Conservation (phyloP, 2,113 vertebrate genomes). For the Naja naja region DNA sequence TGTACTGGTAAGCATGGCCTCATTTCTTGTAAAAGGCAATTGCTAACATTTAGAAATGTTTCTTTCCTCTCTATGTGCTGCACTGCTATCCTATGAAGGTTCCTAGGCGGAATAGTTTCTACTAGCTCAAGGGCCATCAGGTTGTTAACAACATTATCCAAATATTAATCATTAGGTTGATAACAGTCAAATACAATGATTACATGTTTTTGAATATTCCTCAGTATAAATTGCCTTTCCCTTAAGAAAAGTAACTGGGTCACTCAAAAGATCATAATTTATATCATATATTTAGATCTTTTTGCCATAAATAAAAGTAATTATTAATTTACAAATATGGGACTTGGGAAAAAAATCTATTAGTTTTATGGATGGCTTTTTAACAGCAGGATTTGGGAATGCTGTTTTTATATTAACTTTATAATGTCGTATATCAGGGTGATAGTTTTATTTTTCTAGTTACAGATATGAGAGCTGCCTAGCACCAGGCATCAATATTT, state of each 20-base stretch:
- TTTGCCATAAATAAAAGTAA: background rate
- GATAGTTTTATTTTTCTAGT: background rate
- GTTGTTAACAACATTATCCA: background rate
- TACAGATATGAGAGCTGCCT: background rate
- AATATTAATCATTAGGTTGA: background rate
- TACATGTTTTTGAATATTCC: background rate
- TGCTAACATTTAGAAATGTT: background rate
- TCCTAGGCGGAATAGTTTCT: background rate
- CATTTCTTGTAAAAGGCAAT: background rate
- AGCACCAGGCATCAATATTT: background rate
- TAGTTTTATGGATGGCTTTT: background rate
- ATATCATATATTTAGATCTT: background rate
- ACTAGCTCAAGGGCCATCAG: background rate
- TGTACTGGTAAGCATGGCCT: constrained; percentile 87
- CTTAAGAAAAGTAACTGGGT: background rate
- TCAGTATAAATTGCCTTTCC: background rate
- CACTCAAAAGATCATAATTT: background rate
- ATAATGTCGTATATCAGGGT: background rate
- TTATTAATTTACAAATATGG: background rate
- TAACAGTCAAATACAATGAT: background rate
- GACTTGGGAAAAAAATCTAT: background rate
- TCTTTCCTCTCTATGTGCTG: background rate
- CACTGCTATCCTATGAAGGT: background rate
- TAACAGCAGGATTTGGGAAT: background rate
- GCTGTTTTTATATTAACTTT: background rate